Base-by-base conservation (phyloP, 2,797 vertebrate species). In the Mastacembelus armatus region DNA sequence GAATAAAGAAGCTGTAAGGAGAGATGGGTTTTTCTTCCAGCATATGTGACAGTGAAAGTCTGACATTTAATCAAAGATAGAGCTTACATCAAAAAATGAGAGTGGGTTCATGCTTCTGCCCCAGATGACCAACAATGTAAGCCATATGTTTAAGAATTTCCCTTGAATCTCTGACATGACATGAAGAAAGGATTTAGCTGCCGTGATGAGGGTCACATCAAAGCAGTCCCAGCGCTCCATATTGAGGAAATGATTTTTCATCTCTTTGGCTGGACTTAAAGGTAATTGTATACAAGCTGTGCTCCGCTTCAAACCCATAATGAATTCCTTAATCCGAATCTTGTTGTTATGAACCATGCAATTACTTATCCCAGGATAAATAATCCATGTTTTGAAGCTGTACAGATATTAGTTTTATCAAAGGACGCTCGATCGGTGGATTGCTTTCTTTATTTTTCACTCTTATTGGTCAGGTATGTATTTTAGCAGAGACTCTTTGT, bases 271-370 rank as follows among this genome's bases (percentile, higher is more conserved):
- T 45, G 24, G 74, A 74, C 65, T 80, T 74, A 78, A 67, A 78
- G 26, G 82, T 93, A 93, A 94, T 93, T 93, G 88, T 90, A 87
- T 84, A 92, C 93, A 94, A 89, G 80, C 91, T 93, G 88, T 91
- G 80, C 92, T 81, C 91, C 58, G 89, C 87, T 80, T 69, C 88
- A 92, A 93, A 91, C 85, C 85, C 78, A 40, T 92, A 92, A 95
- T 95, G 88, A 92, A 92, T 92, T 94, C 79, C 83, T 85, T 94
- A 95, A 95, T 95, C 91, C 89, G 69, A 91, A 89, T 89, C 90
- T 93, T 88, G 86, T 83, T 91, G 91, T 93, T 93, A 92, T 86
- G 92, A 95, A 84, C 85, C 85, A 38, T 87, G 92, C 89, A 94
- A 94, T 93, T 94, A 93, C 92, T 92, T 82, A 32, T 83, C 80